A percentile compares a stretch with the other conserved stretches of the same genome.
Conservation (phyloP, 2,888 invertebrate species). For the Eristalinus sepulchralis region DNA sequence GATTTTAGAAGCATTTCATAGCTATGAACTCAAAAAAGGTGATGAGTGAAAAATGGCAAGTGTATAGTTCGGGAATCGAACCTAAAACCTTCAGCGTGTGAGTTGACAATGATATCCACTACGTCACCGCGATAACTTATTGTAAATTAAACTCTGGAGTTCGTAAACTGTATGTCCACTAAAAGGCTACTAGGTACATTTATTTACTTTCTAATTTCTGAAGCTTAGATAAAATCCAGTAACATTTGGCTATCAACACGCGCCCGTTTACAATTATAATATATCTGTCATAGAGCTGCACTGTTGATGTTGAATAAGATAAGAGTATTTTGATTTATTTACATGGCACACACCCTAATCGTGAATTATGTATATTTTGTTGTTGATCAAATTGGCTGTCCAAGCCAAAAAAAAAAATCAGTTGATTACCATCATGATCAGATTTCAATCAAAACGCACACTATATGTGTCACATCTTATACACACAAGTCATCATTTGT, state of each 20-base stretch:
- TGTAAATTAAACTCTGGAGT: no score
- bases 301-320: not conserved
- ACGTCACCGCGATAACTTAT: no score
- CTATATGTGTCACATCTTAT: slow-evolving; percentile 4
- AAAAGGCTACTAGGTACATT: no score
- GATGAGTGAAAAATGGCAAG: no score
- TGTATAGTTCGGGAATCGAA: no score
- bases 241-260: not conserved
- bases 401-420: not conserved
- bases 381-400: not conserved
- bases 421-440: slow-evolving; percentile 28
- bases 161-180: no score
- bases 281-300: slow-evolving; percentile 10
- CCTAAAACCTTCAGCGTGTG: no score
- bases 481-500: not conserved
- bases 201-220: no score
- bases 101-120: no score
- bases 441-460: slow-evolving; percentile 26
- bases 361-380: not conserved
- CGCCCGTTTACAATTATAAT: not conserved
- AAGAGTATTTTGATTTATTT: slow-evolving; percentile 11
- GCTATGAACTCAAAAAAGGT: no score
- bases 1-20: no score
- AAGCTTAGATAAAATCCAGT: no score
- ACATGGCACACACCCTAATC: not conserved